Conservation (phyloP, 2,888 invertebrate genomes). For the Sphaerophoria rueppellii region DNA sequence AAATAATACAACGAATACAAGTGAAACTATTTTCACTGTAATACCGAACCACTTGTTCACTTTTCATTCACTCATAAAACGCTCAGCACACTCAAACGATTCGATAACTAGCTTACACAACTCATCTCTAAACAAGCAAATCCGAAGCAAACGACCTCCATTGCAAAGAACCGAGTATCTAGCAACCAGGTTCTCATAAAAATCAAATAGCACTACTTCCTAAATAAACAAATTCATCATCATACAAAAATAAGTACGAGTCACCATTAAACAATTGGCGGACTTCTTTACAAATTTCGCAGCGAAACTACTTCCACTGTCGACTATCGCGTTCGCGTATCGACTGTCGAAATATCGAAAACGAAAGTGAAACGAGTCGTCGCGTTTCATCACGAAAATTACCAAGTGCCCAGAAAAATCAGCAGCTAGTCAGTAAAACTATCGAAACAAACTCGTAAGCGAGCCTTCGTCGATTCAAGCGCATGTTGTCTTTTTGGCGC, state of each 20-base stretch:
- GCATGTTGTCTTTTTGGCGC: conserved; percentile 14
- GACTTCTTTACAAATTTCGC: conserved; percentile 34
- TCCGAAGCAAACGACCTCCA: conserved; percentile 54
- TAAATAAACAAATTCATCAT: neutral
- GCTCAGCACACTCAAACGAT: neutral
- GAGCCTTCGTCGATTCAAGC: neutral
- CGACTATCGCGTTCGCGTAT: no score
- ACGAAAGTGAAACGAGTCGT: conserved; percentile 74
- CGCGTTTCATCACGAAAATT: conserved; percentile 72
- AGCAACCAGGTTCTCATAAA: conserved; percentile 57
- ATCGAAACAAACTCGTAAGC: neutral
- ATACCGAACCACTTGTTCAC: no score
- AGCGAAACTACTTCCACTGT: no score
- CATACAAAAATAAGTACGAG: neutral
- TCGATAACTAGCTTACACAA: neutral
- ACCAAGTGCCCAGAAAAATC: conserved; percentile 57
- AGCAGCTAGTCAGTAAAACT: neutral
- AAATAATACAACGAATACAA: no score
- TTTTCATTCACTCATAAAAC: neutral
- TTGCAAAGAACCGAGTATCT: conserved; percentile 70
- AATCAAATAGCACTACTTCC: neutral
- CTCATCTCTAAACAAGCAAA: conserved; percentile 9
- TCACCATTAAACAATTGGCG: conserved; percentile 8
- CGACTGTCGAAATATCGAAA: conserved; percentile 68
- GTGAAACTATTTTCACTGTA: no score